These are phyloP conservation scores for Leptinotarsa lineolata DNA, from an alignment of 1,140 invertebrate species.

Conservation along the genomic window DNA sequence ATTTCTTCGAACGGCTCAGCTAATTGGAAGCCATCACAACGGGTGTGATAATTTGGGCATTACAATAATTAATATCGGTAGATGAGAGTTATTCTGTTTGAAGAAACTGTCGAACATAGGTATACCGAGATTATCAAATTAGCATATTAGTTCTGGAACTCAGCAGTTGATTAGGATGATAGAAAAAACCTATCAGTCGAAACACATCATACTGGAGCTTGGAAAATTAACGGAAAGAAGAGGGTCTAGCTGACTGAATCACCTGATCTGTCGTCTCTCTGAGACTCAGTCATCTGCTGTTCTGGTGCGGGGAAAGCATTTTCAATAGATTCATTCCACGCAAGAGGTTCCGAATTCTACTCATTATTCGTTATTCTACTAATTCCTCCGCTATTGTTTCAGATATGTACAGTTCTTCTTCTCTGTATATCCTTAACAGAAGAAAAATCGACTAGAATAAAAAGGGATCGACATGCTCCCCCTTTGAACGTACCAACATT, in stretches of 20 bases:
- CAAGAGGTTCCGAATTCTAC: too few species aligned
- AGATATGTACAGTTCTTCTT: conserved; percentile 34
- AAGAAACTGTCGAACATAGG: neutral
- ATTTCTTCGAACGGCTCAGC: neutral
- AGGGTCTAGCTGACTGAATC: too few species aligned
- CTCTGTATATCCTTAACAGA: conserved; percentile 30
- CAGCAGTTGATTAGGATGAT: too few species aligned
- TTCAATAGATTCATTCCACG: too few species aligned
- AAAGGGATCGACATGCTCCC: conserved; percentile 42
- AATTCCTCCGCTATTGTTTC: neutral
- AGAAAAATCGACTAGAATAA: conserved; percentile 23
- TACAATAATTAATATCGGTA: neutral
- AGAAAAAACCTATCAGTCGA: too few species aligned
- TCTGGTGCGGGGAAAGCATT: too few species aligned
- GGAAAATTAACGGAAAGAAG: too few species aligned
- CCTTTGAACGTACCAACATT: conserved; percentile 53
- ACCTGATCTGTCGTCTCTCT: too few species aligned
- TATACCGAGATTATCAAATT: neutral
- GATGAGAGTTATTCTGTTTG: neutral
- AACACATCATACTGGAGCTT: too few species aligned
- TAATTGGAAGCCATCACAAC: neutral
- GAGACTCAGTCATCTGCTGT: too few species aligned
- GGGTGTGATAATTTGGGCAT: neutral
- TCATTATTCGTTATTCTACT: too few species aligned
- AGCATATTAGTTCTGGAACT: too few species aligned